Base-by-base conservation (phyloP, 2,113 vertebrate genomes). In the Cephalophus harveyi region DNA sequence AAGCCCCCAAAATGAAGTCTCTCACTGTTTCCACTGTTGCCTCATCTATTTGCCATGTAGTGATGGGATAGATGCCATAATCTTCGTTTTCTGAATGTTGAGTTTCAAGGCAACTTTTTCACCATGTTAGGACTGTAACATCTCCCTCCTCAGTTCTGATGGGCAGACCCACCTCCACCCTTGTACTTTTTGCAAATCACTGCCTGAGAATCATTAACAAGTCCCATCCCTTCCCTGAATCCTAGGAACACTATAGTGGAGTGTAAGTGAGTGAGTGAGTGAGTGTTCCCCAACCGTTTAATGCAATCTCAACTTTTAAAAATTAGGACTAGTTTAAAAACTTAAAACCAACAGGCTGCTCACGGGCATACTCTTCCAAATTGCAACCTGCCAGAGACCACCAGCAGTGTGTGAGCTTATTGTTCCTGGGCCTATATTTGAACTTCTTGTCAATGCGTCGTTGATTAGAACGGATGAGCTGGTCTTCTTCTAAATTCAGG, bases 111-210 rank as follows among this genome's bases (percentile, higher is more conserved):
- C 33, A 17, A 36, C 33, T 11, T 36, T n/a, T 12, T 36, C 64
- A 21, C 64, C 0, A 14, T 33, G 30, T 64, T 33, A 7, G 14
- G 27, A 36, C 23, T 19, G 1, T 5, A 6, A 3, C 1, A 5
- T 43, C 48, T 87, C n/a, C 59, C 36, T 87, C 27, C 17, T 15
- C 23, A 2, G 1, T 74, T 64, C 81, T 16, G 54, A 59, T 27
- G n/a, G 4, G 9, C 25, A 85, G 10, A 15, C 28, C 2, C 12
- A 15, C 62, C 23, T 74, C 33, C 21, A 16, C 16, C 60, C 55
- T 54, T 7, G 19, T 4, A 4, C 36, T 59, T 50, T 90, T 64
- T 40, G 15, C 43, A 48, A 84, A 89, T 46, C 52, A 30, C 9
- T 79, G 48, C 30, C 67, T 21, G 40, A 87, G 54, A 40, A 76